Evolutionary conservation across 2,888 invertebrate genomes (phyloP).

Genomic region (Polyploca ridens): DNA sequence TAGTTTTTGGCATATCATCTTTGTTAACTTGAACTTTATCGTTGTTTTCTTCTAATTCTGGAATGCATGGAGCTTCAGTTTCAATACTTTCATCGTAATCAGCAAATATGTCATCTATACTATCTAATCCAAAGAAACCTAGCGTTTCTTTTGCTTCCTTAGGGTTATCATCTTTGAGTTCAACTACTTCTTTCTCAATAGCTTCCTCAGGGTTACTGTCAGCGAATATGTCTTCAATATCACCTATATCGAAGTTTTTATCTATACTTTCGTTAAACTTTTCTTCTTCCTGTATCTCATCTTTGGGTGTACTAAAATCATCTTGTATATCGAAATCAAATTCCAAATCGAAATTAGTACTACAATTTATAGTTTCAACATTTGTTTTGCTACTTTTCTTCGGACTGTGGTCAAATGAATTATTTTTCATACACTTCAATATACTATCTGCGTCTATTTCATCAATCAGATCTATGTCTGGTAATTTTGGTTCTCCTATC

Average conservation of each 20-base stretch:
- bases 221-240: slow-evolving; percentile 69
- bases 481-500: slow-evolving; percentile 52
- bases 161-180: slow-evolving; percentile 33
- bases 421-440: slow-evolving; percentile 43
- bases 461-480: slow-evolving; percentile 64
- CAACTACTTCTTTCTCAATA: slow-evolving; percentile 24
- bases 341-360: slow-evolving; percentile 54
- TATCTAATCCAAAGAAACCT: slow-evolving; percentile 72
- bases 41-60: not conserved
- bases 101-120: slow-evolving; percentile 78
- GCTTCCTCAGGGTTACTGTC: slow-evolving; percentile 59
- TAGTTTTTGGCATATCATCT: slow-evolving; percentile 12
- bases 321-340: slow-evolving; percentile 50
- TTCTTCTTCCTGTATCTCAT: slow-evolving; percentile 23
- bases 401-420: slow-evolving; percentile 19
- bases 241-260: slow-evolving; percentile 72
- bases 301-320: slow-evolving; percentile 24
- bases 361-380: slow-evolving; percentile 30
- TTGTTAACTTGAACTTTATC: not conserved
- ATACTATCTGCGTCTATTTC: slow-evolving; percentile 57
- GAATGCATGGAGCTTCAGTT: slow-evolving; percentile 15
- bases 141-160: slow-evolving; percentile 52
- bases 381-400: slow-evolving; percentile 21
- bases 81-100: slow-evolving; percentile 57
- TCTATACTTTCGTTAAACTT: slow-evolving; percentile 32